phyloP scores from a whole-genome alignment of 2,888 invertebrate species.

The Leucoma salicis region DNA sequence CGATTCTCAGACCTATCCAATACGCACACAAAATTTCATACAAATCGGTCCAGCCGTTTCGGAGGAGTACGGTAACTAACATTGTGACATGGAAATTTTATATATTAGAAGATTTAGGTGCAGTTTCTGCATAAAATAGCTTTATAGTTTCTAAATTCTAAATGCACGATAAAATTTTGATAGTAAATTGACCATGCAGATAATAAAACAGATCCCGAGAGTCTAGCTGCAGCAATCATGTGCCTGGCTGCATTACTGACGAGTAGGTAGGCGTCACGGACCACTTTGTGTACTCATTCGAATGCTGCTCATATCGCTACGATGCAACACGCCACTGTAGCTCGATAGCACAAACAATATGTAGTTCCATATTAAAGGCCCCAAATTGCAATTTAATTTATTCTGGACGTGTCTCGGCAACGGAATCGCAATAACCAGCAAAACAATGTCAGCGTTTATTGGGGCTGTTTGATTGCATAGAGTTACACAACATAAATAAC shows the following conservation, averaged over 20 bases:
- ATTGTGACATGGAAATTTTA: too few relatives aligned
- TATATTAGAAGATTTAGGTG: background rate
- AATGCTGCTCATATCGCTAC: slow-evolving; percentile 72
- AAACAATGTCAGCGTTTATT: slow-evolving; percentile 74
- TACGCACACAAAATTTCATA: too few relatives aligned
- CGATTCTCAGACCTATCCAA: too few relatives aligned
- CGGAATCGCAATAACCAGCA: slow-evolving; percentile 77
- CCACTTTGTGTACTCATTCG: slow-evolving; percentile 76
- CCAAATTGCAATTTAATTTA: slow-evolving; percentile 81
- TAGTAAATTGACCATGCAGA: slow-evolving; percentile 32
- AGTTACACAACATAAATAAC: slow-evolving; percentile 17
- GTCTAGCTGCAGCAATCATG: slow-evolving; percentile 54
- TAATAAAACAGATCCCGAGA: slow-evolving; percentile 45
- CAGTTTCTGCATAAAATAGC: slow-evolving; percentile 13
- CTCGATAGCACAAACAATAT: slow-evolving; percentile 73
- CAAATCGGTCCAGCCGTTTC: too few relatives aligned
- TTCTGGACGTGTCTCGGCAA: slow-evolving; percentile 79
- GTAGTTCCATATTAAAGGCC: slow-evolving; percentile 79
- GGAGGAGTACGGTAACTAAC: too few relatives aligned
- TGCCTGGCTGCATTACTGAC: slow-evolving; percentile 63
- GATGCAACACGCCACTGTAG: slow-evolving; percentile 60
- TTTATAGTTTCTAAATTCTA: slow-evolving; percentile 24
- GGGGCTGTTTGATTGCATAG: slow-evolving; percentile 62
- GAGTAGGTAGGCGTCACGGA: slow-evolving; percentile 44
- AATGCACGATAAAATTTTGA: slow-evolving; percentile 33